phyloP scores from a whole-genome alignment of 2,113 vertebrate species.

The Thalassoma bifasciatum region DNA sequence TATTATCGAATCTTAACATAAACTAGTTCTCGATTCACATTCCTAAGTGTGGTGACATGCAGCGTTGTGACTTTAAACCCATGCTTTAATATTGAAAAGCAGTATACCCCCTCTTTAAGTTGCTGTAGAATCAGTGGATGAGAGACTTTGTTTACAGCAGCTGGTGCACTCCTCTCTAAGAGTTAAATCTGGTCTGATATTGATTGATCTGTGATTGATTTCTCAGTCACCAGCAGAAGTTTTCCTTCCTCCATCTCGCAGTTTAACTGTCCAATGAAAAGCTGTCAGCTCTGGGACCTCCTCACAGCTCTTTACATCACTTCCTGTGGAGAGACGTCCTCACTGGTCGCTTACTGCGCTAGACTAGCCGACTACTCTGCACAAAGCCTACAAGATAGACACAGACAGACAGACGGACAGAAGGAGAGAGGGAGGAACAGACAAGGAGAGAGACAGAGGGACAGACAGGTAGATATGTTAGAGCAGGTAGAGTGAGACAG shows the following conservation, averaged over 20 bases:
- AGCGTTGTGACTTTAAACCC: too few species aligned
- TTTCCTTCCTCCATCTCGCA: background rate
- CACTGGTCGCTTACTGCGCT: conserved; percentile 46
- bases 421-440: background rate
- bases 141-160: too few species aligned
- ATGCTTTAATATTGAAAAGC: too few species aligned
- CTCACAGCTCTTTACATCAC: conserved; percentile 61
- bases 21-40: too few species aligned
- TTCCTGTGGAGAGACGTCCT: conserved; percentile 61
- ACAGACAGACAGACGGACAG: conserved; percentile 41
- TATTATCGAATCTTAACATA: too few species aligned
- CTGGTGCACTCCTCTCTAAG: too few species aligned
- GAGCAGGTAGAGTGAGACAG: conserved; percentile 36
- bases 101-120: too few species aligned
- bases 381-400: conserved; percentile 70
- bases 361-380: conserved; percentile 75
- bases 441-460: background rate
- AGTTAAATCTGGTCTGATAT: background rate
- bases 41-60: too few species aligned
- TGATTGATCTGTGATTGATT: conserved; percentile 17
- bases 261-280: conserved; percentile 40
- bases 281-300: conserved; percentile 44
- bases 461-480: conserved; percentile 33
- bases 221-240: background rate
- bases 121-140: too few species aligned